phyloP scores from a whole-genome alignment of 2,113 vertebrate genomes.

The Setophaga coronata region DNA sequence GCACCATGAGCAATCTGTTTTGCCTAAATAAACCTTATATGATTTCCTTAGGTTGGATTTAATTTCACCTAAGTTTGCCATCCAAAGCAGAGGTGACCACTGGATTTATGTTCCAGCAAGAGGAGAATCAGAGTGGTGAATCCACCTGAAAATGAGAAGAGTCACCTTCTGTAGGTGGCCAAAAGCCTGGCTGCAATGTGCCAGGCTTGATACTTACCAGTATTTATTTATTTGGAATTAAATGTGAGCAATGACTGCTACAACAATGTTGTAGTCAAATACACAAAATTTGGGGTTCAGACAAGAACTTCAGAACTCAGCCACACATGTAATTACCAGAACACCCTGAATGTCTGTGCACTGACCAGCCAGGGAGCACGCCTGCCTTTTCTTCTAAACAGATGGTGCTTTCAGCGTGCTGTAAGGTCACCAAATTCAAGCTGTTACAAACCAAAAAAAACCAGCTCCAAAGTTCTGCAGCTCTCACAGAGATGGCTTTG shows the following conservation, averaged over 20 bases:
- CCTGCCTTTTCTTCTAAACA: slow-evolving; percentile 2
- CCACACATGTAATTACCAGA: neutral
- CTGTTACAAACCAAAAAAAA: slow-evolving; percentile 42
- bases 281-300: neutral
- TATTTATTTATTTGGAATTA: neutral
- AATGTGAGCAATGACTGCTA: neutral
- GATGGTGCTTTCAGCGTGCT: slow-evolving; percentile 20
- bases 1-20: neutral
- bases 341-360: neutral
- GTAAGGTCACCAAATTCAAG: slow-evolving; percentile 61
- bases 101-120: neutral
- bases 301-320: neutral
- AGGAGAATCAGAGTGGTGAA: neutral
- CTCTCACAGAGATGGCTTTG: neutral
- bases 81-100: neutral
- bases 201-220: rapidly evolving
- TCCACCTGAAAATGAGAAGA: neutral
- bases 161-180: neutral
- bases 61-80: neutral
- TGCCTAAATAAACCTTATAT: neutral
- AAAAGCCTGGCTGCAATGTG: neutral
- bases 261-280: neutral
- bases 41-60: neutral
- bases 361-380: neutral
- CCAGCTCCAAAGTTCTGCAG: slow-evolving; percentile 18